A percentile compares a stretch with the other conserved stretches of the same genome.
phyloP scores from a whole-genome alignment of 2,113 vertebrate species.

The Macrotis lagotis region DNA sequence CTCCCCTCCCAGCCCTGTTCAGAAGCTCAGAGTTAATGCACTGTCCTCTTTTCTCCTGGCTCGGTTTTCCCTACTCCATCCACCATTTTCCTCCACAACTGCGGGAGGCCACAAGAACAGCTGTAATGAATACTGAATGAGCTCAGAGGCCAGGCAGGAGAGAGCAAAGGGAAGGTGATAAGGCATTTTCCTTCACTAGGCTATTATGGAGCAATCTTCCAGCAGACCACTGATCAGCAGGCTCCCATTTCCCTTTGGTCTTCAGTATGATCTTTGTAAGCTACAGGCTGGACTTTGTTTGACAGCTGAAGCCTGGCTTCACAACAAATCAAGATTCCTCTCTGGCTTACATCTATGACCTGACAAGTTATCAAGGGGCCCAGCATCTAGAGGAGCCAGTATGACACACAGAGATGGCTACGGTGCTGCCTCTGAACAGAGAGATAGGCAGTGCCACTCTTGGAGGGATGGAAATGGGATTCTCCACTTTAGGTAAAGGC shows the following conservation, averaged over 20 bases:
- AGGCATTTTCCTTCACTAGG: slow-evolving; percentile 38
- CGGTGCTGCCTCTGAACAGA: neutral
- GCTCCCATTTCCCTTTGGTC: slow-evolving; percentile 16
- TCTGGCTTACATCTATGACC: no score
- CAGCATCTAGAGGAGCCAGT: neutral
- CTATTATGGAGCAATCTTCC: slow-evolving; percentile 15
- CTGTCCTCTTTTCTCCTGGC: neutral
- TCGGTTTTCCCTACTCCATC: neutral
- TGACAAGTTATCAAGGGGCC: neutral
- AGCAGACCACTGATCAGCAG: slow-evolving; percentile 56
- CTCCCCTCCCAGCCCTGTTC: neutral
- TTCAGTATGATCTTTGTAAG: neutral
- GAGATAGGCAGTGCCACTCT: neutral
- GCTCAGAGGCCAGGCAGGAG: slow-evolving; percentile 50
- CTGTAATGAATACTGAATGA: slow-evolving; percentile 69
- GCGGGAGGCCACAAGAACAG: neutral
- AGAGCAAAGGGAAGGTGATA: slow-evolving; percentile 46
- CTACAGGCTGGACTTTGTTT: neutral
- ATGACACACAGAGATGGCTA: neutral
- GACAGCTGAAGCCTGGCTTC: neutral
- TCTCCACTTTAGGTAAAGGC: no score
- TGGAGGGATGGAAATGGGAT: no score
- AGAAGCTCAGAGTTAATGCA: neutral
- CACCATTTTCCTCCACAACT: neutral
- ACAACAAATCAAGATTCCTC: neutral